Base-by-base conservation (phyloP, 2,888 invertebrate genomes). In the Drosophila trichaetosa region DNA sequence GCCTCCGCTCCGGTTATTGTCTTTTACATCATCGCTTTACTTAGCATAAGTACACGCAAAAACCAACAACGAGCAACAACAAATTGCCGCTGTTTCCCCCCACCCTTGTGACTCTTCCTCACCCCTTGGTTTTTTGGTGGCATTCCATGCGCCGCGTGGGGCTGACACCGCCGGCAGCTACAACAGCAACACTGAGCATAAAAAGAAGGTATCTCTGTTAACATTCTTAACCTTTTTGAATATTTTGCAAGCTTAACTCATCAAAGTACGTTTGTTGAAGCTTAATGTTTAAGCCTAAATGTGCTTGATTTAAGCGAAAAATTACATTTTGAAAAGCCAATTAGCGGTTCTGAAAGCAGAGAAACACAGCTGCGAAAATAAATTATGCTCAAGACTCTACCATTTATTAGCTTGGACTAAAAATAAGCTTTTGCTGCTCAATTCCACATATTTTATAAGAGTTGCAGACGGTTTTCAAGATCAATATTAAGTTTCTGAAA, bases 21-120 rank as follows among this genome's bases (percentile, higher is more conserved):
- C 86, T 86, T 86, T 87, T 87, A 90, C 89, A 87, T 87, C 90
- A 87, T 90, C 89, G 87, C 89, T 90, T 87, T 87, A 87, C 87
- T 87, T 87, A 85, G 80, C 82, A 86, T 81, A 83, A 83, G 85
- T 87, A 83, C 84, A 81, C 85, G 76, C 73, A 69, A 67, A 76
- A 72, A 81, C 76, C 71, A 78, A 78, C 80, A 80, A 66, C 72
- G 60, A 66, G 74, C 73, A 73, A 75, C 74, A 80, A 81, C 86
- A 87, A 87, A 87, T 87, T 87, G 90, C 81, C 63, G 66, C 63
- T 60, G 24, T 59, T 40, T 16, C 46, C 52, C 34, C 11, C 8
- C 31, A 13, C 52, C 36, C 13, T 31, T 31, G 40, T 24, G 16
- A 21, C 31, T 21, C 16, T 10, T 53, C 34, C 31, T 11, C 34